A percentile compares a stretch with the other conserved stretches of the same genome.
phyloP scores from a whole-genome alignment of 2,113 vertebrate species.

The western clawed frog (Xenopus tropicalis) region DNA sequence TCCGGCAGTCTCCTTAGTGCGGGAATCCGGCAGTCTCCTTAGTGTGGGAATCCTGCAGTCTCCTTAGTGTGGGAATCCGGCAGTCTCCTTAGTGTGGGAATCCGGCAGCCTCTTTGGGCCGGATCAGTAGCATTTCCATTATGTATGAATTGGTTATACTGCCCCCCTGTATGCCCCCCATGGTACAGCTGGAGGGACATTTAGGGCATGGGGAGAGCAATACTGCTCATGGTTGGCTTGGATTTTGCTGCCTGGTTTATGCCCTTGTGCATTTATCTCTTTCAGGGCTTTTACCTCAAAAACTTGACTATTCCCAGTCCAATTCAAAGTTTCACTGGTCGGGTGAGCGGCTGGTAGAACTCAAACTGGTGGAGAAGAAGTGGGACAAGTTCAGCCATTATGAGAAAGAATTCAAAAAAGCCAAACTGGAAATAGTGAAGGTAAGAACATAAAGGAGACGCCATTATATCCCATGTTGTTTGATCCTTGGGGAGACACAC shows the following conservation, averaged over 20 bases:
- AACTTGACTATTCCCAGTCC: not conserved
- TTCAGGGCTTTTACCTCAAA: conserved; percentile 45
- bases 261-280: not conserved
- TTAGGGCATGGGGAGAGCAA: not conserved
- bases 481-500: too few relatives aligned
- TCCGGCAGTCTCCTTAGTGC: too few relatives aligned
- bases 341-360: not conserved
- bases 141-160: too few relatives aligned
- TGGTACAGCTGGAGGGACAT: not conserved
- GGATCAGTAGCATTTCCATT: too few relatives aligned
- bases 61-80: too few relatives aligned
- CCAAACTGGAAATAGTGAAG: conserved; percentile 58
- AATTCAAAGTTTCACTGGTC: not conserved
- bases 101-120: too few relatives aligned
- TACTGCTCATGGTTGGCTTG: too few relatives aligned
- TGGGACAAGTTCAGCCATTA: conserved; percentile 40
- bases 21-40: too few relatives aligned
- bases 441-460: conserved; percentile 50
- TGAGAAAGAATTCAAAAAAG: conserved; percentile 44
- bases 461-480: too few relatives aligned
- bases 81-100: too few relatives aligned
- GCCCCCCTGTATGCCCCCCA: not conserved
- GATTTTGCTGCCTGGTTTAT: too few relatives aligned
- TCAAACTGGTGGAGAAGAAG: conserved; percentile 14
- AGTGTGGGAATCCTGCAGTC: too few relatives aligned